Conservation (phyloP, 2,113 vertebrate genomes). For the Carollia perspicillata region DNA sequence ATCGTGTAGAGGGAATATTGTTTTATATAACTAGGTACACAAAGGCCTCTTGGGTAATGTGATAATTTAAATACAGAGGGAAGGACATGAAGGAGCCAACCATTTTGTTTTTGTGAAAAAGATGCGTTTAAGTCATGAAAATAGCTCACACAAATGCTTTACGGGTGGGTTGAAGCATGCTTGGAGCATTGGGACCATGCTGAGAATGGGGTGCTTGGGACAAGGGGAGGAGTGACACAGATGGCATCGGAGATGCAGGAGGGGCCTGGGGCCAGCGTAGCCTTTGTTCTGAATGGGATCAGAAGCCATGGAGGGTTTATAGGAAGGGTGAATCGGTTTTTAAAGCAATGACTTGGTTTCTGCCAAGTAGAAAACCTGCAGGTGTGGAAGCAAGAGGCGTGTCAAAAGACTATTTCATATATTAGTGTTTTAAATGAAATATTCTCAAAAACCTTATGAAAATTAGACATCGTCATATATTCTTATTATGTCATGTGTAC, state of each 20-base stretch:
- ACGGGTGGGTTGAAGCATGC: fast-evolving
- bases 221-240: not conserved
- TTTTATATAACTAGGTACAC: not conserved
- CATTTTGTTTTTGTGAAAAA: not conserved
- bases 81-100: fast-evolving
- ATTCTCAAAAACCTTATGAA: not conserved
- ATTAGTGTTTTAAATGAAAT: not conserved
- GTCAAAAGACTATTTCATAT: not conserved
- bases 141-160: not conserved
- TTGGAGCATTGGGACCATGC: not conserved
- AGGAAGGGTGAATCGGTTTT: not conserved
- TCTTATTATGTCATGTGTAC: not conserved
- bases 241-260: not conserved
- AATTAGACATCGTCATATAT: not conserved
- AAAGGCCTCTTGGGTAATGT: not conserved
- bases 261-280: fast-evolving
- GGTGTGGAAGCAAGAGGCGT: not conserved
- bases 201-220: not conserved
- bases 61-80: not conserved
- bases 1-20: not conserved
- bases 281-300: not conserved
- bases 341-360: not conserved
- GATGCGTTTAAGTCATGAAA: not conserved
- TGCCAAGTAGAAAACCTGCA: not conserved
- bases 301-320: not conserved